Conservation (phyloP, 2,113 vertebrate genomes). For the Bubalus kerabau region DNA sequence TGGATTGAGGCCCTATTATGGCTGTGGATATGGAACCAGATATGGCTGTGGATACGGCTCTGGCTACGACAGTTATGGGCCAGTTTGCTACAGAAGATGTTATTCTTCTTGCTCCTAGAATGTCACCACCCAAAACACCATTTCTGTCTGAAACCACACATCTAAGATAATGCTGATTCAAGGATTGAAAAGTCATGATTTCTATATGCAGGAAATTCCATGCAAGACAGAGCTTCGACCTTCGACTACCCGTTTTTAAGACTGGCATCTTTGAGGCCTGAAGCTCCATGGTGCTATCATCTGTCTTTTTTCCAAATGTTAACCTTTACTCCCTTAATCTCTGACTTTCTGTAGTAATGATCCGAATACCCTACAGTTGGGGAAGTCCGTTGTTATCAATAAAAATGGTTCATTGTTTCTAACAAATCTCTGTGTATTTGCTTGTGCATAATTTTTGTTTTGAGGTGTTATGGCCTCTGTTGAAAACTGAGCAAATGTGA, state of each 20-base stretch:
- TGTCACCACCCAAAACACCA: background rate
- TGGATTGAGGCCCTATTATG: background rate
- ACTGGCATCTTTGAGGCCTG: background rate
- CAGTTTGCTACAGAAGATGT: background rate
- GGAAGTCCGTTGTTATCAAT: background rate
- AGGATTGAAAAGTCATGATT: background rate
- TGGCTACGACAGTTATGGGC: background rate
- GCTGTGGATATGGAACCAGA: background rate
- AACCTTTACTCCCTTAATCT: background rate
- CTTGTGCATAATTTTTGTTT: background rate
- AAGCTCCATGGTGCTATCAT: background rate
- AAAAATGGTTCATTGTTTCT: background rate
- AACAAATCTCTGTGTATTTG: background rate
- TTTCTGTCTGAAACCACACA: background rate
- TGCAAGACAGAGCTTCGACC: background rate
- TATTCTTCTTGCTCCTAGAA: conserved; percentile 13
- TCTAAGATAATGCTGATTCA: background rate
- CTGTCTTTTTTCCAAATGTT: background rate
- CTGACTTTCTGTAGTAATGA: background rate
- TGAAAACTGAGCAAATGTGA: background rate
- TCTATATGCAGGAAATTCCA: background rate
- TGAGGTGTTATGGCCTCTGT: background rate
- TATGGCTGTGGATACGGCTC: background rate
- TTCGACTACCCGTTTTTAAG: accelerated
- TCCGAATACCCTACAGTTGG: too few species aligned